These are phyloP conservation scores for Lapara coniferarum DNA, from an alignment of 2,888 invertebrate genomes.

Conservation along the genomic window DNA sequence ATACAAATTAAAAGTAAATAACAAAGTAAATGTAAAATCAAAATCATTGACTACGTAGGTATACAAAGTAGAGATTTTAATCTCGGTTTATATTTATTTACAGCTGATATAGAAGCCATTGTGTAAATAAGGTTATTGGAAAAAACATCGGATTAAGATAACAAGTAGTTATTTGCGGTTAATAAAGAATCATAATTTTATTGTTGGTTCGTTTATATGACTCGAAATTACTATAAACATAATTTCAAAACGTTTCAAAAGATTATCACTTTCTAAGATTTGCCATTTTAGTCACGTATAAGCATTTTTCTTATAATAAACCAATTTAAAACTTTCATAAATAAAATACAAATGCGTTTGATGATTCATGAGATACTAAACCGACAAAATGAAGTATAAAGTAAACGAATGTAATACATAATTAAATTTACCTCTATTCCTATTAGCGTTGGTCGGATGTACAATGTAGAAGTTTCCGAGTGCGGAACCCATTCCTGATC, in stretches of 20 bases:
- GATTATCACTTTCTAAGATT: too few relatives aligned
- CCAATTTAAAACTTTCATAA: too few relatives aligned
- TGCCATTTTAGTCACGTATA: too few relatives aligned
- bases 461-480: slow-evolving; percentile 94
- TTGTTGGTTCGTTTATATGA: not conserved
- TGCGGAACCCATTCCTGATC: slow-evolving; percentile 99
- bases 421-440: slow-evolving; percentile 95
- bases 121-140: slow-evolving; percentile 9
- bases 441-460: slow-evolving; percentile 97
- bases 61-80: slow-evolving; percentile 5
- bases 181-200: not conserved
- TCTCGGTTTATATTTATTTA: not conserved
- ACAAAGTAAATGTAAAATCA: too few relatives aligned
- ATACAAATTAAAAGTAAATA: too few relatives aligned
- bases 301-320: too few relatives aligned
- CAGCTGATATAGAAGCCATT: slow-evolving; percentile 1
- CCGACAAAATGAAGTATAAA: not conserved
- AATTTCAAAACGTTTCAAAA: too few relatives aligned
- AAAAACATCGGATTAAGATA: slow-evolving; percentile 26
- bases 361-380: not conserved
- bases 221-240: not conserved
- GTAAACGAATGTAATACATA: not conserved
- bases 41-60: not conserved
- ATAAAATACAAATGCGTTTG: not conserved
- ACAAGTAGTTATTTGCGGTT: slow-evolving; percentile 18